Conservation (phyloP, 2,113 vertebrate genomes). For the Lampris megalopsis region DNA sequence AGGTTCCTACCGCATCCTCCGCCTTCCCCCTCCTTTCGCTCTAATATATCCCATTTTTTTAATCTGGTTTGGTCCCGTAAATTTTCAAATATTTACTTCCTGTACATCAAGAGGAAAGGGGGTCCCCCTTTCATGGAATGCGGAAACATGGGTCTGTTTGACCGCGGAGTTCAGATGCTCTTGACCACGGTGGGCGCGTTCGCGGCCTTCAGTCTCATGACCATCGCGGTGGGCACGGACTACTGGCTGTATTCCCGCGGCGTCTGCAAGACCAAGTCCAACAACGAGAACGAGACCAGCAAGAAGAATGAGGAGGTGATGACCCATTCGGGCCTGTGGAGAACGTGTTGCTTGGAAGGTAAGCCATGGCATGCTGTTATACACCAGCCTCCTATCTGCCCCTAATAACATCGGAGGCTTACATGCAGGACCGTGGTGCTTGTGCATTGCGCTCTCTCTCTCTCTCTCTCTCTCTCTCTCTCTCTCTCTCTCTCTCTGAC, state of each 20-base stretch:
- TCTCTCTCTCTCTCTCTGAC: too few relatives aligned
- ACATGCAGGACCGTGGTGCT: too few relatives aligned
- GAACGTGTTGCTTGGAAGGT: conserved; percentile 99
- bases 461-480: too few relatives aligned
- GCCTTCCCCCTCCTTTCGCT: conserved; percentile 86
- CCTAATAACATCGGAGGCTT: too few relatives aligned
- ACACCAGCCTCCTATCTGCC: too few relatives aligned
- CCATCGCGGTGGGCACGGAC: conserved; percentile 99
- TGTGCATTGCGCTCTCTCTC: too few relatives aligned
- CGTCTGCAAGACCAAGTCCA: conserved; percentile 95
- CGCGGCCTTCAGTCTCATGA: conserved; percentile 99
- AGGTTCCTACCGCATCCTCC: conserved; percentile 84
- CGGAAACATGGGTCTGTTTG: conserved; percentile 99
- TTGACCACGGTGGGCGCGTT: conserved; percentile 99
- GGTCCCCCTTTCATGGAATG: conserved; percentile 99
- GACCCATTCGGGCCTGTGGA: conserved; percentile 99
- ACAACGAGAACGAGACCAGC: conserved; percentile 99
- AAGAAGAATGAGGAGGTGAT: conserved; percentile 99
- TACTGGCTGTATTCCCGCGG: conserved; percentile 99
- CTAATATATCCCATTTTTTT: conserved; percentile 82
- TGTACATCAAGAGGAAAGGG: conserved; percentile 92
- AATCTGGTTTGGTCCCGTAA: conserved; percentile 82
- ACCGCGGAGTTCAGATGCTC: conserved; percentile 99
- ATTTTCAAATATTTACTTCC: conserved; percentile 90
- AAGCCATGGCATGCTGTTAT: conserved; percentile 49